Percentiles rank a stretch among this genome's conserved stretches.
Evolutionary conservation across 2,797 vertebrate species (phyloP).

Genomic region (Choloepus didactylus): DNA sequence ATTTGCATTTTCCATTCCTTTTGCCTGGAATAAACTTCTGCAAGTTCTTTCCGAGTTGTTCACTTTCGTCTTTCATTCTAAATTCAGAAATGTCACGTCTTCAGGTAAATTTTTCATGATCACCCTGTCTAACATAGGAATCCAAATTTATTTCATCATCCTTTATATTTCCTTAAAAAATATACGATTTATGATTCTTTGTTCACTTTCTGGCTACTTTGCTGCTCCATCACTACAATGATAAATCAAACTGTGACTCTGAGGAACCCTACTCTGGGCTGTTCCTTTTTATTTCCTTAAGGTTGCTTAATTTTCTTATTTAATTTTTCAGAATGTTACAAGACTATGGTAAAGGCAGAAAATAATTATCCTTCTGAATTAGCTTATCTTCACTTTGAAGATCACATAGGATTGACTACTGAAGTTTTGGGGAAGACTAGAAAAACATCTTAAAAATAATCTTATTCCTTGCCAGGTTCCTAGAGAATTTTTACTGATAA

Average conservation of each 20-base stretch:
- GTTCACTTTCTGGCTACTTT: background rate
- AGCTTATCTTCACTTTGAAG: background rate
- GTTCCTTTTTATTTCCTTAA: constrained; percentile 2
- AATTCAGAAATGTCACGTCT: constrained; percentile 30
- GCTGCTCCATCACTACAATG: background rate
- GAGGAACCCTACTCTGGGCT: background rate
- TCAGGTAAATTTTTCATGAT: constrained; percentile 1
- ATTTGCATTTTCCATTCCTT: background rate
- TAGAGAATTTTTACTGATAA: background rate
- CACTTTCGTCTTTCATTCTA: background rate
- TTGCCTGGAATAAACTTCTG: background rate
- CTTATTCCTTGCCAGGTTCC: background rate
- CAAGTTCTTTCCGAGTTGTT: background rate
- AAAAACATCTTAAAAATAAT: background rate
- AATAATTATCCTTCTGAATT: background rate
- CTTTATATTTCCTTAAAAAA: background rate
- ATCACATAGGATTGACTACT: background rate
- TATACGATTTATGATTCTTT: background rate
- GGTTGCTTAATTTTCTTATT: background rate
- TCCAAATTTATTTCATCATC: background rate
- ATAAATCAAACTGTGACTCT: background rate
- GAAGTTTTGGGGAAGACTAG: background rate
- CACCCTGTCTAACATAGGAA: background rate
- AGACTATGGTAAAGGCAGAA: background rate
- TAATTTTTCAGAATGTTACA: background rate